Conservation (phyloP, 2,888 invertebrate species). For the Antheraea yamamai region DNA sequence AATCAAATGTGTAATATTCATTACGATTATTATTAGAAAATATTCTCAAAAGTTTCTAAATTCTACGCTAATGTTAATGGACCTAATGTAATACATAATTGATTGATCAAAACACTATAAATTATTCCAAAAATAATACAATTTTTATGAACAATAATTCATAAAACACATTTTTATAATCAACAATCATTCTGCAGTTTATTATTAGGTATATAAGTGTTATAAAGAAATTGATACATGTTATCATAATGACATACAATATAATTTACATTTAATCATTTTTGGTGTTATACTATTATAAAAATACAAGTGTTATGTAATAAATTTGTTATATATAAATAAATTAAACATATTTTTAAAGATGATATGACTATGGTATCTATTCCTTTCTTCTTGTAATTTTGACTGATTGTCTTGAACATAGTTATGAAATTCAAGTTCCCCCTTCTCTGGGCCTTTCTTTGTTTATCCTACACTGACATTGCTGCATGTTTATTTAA, state of each 20-base stretch:
- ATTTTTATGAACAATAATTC: not conserved
- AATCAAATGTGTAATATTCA: too few species aligned
- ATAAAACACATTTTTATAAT: not conserved
- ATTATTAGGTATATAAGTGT: not conserved
- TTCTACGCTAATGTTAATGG: not conserved
- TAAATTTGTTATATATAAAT: not conserved
- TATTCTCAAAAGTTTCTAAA: not conserved
- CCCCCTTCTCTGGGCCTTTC: not conserved
- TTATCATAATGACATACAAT: not conserved
- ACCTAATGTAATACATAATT: not conserved
- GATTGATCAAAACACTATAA: not conserved
- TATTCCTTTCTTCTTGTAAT: not conserved
- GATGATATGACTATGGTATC: not conserved
- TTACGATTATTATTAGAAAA: not conserved
- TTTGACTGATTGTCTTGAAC: not conserved
- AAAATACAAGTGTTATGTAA: not conserved
- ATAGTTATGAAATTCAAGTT: not conserved
- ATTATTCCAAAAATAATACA: not conserved
- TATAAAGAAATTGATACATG: not conserved
- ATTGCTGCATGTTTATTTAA: slow-evolving; percentile 19
- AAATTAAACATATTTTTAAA: not conserved
- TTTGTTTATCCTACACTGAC: not conserved
- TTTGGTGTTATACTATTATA: too few species aligned
- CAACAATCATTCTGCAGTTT: not conserved
- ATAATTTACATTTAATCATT: not conserved